Evolutionary conservation across 2,888 invertebrate genomes (phyloP), one percentile per base, ranked within the genome.

Genomic region (Rhingia campestris): DNA sequence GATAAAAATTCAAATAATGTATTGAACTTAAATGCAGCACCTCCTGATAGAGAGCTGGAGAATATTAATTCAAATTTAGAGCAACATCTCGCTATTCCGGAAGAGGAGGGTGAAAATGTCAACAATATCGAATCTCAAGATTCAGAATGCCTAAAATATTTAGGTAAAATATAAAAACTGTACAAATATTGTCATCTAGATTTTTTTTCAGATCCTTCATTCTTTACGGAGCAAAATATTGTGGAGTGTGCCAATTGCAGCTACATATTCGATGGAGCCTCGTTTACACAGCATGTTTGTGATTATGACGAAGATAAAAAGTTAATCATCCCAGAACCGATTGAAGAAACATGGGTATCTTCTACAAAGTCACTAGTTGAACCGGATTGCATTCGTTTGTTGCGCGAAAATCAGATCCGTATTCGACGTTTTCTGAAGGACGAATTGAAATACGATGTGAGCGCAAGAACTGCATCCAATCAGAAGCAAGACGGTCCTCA

Each of bases 391-490:
- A 87, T 88, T 54, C 89, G 91, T 0, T 82, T 91, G 32, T 84
- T 91, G 6, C 77, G 88, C 5, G 91, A 91, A 85, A 91, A 91
- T 61, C 90, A 91, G 82, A 88, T 89, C n/a, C 89, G 90, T 6
- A 88, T 91, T 5, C 87, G 90, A 5, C 90, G 90, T 3, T 90
- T 89, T 76, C 87, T 91, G 12, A 91, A 90, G 66, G 91, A 91
- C 12, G 91, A 91, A 79, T 85, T 91, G 0, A 91, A 90, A 77
- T 90, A 89, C 47, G 91, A 90, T 41, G 76, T 89, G 2, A 87
- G 87, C 53, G 87, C 87, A 0, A 86, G 87, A 0, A 39, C n/a
- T 35, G 47, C 75, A 6, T 64, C 22, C 9, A 72, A 80, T 0
- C 89, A 90, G 73, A 87, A 89, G 35, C 75, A 64, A 6, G 89